Evolutionary conservation across 2,797 vertebrate genomes (phyloP).

Genomic region (Ammospiza maritima): DNA sequence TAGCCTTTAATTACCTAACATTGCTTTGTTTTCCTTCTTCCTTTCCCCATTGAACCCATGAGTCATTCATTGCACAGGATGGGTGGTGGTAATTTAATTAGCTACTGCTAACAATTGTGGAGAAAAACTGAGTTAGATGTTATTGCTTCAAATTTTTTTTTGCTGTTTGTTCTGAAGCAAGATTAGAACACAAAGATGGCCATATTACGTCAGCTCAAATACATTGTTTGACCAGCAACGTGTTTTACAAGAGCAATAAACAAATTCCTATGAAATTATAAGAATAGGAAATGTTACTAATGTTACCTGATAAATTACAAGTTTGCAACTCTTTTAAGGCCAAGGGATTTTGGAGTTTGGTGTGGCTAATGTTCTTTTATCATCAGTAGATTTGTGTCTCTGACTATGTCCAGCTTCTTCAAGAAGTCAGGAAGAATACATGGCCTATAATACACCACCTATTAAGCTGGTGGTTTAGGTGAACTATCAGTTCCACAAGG

Average conservation of each 20-base stretch:
- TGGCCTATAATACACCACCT: too few relatives aligned
- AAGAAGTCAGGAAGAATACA: neutral
- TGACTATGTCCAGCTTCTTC: neutral
- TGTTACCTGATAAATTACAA: neutral
- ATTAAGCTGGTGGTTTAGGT: neutral
- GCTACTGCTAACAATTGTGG: conserved; percentile 14
- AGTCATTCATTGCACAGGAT: conserved; percentile 64
- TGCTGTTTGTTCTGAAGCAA: neutral
- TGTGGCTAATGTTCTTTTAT: neutral
- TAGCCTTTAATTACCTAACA: conserved; percentile 1
- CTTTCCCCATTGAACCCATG: conserved; percentile 28
- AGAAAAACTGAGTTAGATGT: conserved; percentile 8
- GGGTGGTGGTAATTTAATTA: conserved; percentile 66
- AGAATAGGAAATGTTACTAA: neutral
- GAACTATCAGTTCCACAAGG: neutral
- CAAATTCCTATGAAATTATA: neutral
- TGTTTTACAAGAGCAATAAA: neutral
- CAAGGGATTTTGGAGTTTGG: neutral
- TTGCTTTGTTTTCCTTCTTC: conserved; percentile 39
- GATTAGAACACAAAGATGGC: neutral
- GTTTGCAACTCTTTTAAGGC: neutral
- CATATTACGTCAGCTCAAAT: neutral
- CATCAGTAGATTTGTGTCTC: neutral
- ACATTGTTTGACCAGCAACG: rapidly evolving
- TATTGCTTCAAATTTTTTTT: neutral